Evolutionary conservation across 2,797 vertebrate genomes (phyloP).

Genomic region (Xenops minutus): DNA sequence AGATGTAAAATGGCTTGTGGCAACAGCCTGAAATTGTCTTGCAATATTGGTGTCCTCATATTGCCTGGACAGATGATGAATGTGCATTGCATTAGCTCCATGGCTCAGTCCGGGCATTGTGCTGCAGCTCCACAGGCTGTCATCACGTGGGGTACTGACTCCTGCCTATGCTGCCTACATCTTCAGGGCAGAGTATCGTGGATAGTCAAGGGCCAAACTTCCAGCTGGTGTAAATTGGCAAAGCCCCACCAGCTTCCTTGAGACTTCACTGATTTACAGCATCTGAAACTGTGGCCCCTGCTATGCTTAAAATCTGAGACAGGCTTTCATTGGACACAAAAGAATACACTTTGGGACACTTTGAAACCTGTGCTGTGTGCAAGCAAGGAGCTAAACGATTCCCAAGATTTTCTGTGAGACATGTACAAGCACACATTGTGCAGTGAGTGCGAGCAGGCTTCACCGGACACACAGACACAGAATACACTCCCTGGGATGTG

Average conservation of each 20-base stretch:
- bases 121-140: background rate
- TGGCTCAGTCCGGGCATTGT: background rate
- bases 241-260: background rate
- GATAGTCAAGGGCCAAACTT: background rate
- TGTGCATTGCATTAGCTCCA: background rate
- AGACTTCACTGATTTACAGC: conserved; percentile 6
- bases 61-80: conserved; percentile 16
- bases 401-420: conserved; percentile 24
- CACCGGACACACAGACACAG: background rate
- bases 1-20: background rate
- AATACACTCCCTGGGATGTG: background rate
- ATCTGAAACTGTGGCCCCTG: background rate
- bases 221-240: background rate
- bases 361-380: background rate
- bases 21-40: background rate
- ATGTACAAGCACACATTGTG: background rate
- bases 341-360: conserved; percentile 43
- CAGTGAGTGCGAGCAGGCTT: background rate
- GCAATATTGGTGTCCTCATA: background rate
- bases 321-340: conserved; percentile 55
- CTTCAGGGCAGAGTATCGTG: background rate
- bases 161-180: background rate
- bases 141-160: background rate
- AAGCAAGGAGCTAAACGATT: conserved; percentile 25
- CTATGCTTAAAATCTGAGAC: background rate